Evolutionary conservation across 1,140 invertebrate genomes (phyloP), one percentile per base, ranked within the genome.

Genomic region (Asobara japonica): DNA sequence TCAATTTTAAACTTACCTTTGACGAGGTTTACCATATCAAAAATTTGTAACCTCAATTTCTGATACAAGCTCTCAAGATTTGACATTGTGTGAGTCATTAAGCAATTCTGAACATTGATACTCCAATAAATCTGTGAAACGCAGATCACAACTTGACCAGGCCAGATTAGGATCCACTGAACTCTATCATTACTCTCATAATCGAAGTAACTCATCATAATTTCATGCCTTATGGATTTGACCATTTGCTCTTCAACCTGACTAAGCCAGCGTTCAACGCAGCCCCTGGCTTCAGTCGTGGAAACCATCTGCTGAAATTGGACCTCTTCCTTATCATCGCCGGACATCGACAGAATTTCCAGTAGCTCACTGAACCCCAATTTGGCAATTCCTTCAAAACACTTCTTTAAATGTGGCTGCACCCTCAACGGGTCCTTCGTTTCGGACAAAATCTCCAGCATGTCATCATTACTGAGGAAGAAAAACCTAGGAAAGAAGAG

Each of bases 381-480:
- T 74, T 72, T 85, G 0, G 77, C 77, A 27, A 86, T 86, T 25
- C 84, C 85, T 85, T 96, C 94, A 78, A 98, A 97, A 86, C 95
- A 97, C 87, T 98, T 98, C 83, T 94, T 94, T 51, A 98, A 87
- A 89, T 97, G 95, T 0, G 95, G 95, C 79, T 97, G 95, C 3
- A 98, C 95, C 73, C 94, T 90, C 13, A 92, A 81, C 0, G 93
- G 95, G 88, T 98, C 95, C 86, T 96, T 97, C 0, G 94, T 93
- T 89, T 98, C 95, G 0, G 96, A 97, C 45, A 98, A 87, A 79
- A 98, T 98, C 86, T 98, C 96, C 22, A 98, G 88, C 91, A 98
- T 94, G 88, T 98, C 97, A 79, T 98, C 96, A 81, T 98, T 98
- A 6, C 96, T 98, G 36, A 98, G 88, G 80, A 98, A 98, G 88